phyloP scores from a whole-genome alignment of 2,113 vertebrate species.

The Siniperca knerii region DNA sequence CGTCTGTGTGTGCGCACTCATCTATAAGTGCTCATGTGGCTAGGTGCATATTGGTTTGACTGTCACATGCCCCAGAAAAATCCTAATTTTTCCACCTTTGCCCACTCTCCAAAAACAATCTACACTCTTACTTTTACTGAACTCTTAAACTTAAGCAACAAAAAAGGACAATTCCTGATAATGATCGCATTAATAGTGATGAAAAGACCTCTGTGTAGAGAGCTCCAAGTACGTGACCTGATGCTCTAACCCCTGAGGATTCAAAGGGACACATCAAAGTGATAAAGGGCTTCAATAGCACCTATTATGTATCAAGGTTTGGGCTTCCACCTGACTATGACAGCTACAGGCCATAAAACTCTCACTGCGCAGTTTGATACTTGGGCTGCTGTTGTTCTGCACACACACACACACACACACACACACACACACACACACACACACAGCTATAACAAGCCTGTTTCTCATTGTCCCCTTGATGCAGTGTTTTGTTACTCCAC shows the following conservation, averaged over 20 bases:
- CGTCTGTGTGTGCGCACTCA: background rate
- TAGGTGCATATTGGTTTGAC: background rate
- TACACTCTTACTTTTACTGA: background rate
- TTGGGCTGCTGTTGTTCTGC: background rate
- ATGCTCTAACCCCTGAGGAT: slow-evolving; percentile 32
- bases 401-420: slow-evolving; percentile 7
- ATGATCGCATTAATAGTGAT: background rate
- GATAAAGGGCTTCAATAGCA: slow-evolving; percentile 36
- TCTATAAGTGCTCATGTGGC: slow-evolving; percentile 3
- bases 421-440: background rate
- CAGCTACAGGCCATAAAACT: slow-evolving; percentile 37
- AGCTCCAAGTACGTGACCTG: slow-evolving; percentile 14
- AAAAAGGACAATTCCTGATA: background rate
- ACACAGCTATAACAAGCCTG: background rate
- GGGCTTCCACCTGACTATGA: slow-evolving; percentile 50
- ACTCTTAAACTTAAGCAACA: slow-evolving; percentile 7
- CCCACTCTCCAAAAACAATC: background rate
- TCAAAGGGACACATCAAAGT: slow-evolving; percentile 45
- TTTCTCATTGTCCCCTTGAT: background rate
- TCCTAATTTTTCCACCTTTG: background rate
- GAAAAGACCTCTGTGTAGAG: slow-evolving; percentile 41
- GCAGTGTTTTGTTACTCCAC: slow-evolving; percentile 47
- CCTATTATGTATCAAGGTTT: slow-evolving; percentile 29
- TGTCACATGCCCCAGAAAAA: slow-evolving; percentile 5
- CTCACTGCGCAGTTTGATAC: background rate